Evolutionary conservation across 2,113 vertebrate genomes (phyloP), one percentile per base, ranked within the genome.

Genomic region (Triplophysa siluroides): DNA sequence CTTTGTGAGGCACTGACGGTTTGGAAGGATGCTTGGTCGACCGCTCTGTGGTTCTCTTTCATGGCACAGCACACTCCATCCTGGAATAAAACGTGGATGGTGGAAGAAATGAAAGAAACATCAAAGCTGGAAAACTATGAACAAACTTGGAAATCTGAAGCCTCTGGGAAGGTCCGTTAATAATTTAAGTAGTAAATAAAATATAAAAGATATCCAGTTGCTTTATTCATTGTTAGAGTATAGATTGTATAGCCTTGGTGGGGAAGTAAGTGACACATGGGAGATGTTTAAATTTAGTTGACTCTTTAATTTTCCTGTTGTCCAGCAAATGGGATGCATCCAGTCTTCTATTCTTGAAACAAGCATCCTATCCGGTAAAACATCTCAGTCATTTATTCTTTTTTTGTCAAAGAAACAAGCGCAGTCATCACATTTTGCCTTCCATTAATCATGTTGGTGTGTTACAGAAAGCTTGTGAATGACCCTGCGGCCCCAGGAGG

Each of bases 401-500:
- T 84, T 11, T 52, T 14, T 84, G 68, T 54, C 77, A 50, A 63
- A 4, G 71, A 81, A 87, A 88, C 73, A 76, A 78, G 66, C 54
- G 64, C 75, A 74, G 80, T 88, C 85, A 86, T 88, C 80, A 79
- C 78, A 83, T 86, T 83, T 75, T 23, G 24, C 73, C 47, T 84
- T 85, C 83, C 78, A 90, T 90, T 88, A 86, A 86, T 89, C 85
- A 86, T 67, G 61, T 7, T 47, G 63, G 73, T 68, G 74, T 83
- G 16, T 72, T 83, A 81, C 82, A 74, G 76, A 45, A 38, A 75
- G 79, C 72, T 78, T 76, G 63, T 50, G 26, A 69, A 81, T 24
- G 79, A 87, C 78, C 83, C 83, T 65, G 12, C 80, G 79, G 85
- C 83, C 88, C 64, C 45, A 71, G 19, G 18, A 70, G 75, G 83